A percentile compares a stretch with the other conserved stretches of the same genome.
phyloP scores from a whole-genome alignment of 1,140 invertebrate genomes.

The Caenorhabditis latens region DNA sequence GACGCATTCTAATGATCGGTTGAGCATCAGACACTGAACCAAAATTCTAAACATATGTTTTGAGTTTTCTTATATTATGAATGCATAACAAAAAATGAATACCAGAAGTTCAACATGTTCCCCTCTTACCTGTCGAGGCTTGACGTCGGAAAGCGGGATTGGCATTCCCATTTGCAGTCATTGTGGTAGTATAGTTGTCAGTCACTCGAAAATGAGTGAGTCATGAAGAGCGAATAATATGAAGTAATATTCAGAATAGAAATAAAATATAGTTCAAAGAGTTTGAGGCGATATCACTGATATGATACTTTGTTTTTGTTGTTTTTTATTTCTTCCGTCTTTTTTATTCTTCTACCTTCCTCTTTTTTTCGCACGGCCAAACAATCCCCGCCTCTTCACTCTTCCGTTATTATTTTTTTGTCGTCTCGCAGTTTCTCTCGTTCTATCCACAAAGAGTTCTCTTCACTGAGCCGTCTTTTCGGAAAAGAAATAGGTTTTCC shows the following conservation, averaged over 20 bases:
- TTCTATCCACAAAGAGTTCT: conserved; percentile 38
- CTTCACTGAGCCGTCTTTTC: conserved; percentile 40
- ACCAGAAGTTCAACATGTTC: not conserved
- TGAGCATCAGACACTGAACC: no score
- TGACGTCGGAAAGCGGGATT: conserved; percentile 35
- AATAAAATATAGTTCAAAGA: conserved; percentile 2
- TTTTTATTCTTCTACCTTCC: not conserved
- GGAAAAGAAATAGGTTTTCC: conserved; percentile 10
- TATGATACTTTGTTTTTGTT: conserved; percentile 46
- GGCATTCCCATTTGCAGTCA: conserved; percentile 40
- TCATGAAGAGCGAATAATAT: conserved; percentile 3
- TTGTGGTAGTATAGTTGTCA: conserved; percentile 1
- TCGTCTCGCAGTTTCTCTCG: conserved; percentile 45
- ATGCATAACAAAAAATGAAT: no score
- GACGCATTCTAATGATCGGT: no score
- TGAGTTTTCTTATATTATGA: no score
- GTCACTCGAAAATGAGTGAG: conserved; percentile 38
- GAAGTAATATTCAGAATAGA: not conserved
- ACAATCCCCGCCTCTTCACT: conserved; percentile 54
- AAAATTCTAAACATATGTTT: no score
- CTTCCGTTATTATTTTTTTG: conserved; percentile 48
- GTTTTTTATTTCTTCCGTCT: not conserved
- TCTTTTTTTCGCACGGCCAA: conserved; percentile 30
- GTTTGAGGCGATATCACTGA: conserved; percentile 15
- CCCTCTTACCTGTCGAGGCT: conserved; percentile 27